Percentiles rank a stretch among this genome's conserved stretches.
These are phyloP conservation scores for Salmo trutta DNA, from an alignment of 2,797 vertebrate species.

Conservation along the genomic window DNA sequence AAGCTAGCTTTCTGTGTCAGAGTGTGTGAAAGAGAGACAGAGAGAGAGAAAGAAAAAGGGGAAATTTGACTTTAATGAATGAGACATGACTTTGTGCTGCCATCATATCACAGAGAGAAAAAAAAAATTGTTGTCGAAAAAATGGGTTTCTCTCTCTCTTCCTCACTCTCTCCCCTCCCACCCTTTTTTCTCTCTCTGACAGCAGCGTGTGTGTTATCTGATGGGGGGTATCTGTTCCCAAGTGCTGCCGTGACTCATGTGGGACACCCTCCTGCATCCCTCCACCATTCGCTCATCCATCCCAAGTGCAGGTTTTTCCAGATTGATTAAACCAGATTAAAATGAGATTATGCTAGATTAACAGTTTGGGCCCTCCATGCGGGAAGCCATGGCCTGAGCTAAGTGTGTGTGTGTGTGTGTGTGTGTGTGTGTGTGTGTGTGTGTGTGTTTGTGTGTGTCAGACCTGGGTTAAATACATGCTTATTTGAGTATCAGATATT, in stretches of 20 bases:
- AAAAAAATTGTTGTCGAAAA: constrained; percentile 12
- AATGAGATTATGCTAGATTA: constrained; percentile 48
- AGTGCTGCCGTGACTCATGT: background rate
- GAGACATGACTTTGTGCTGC: constrained; percentile 22
- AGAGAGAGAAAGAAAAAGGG: constrained; percentile 21
- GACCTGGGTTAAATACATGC: too few species aligned
- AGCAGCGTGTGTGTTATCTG: background rate
- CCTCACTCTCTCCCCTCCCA: background rate
- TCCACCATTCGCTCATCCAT: constrained; percentile 7
- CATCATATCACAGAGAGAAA: background rate
- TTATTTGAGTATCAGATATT: too few species aligned
- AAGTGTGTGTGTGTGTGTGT: constrained; percentile 16
- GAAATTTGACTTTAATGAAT: constrained; percentile 23
- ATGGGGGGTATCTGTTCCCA: background rate
- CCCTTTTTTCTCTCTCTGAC: background rate
- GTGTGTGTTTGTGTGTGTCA: too few species aligned
- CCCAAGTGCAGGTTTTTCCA: constrained; percentile 38
- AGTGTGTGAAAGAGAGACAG: constrained; percentile 29
- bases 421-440: background rate
- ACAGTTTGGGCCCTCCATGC: background rate
- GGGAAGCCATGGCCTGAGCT: constrained; percentile 31
- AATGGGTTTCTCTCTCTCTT: constrained; percentile 8
- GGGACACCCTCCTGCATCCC: background rate
- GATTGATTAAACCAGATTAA: constrained; percentile 57
- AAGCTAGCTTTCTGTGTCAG: constrained; percentile 66